Conservation (phyloP, 1,140 invertebrate genomes). For the Diabrotica undecimpunctata region DNA sequence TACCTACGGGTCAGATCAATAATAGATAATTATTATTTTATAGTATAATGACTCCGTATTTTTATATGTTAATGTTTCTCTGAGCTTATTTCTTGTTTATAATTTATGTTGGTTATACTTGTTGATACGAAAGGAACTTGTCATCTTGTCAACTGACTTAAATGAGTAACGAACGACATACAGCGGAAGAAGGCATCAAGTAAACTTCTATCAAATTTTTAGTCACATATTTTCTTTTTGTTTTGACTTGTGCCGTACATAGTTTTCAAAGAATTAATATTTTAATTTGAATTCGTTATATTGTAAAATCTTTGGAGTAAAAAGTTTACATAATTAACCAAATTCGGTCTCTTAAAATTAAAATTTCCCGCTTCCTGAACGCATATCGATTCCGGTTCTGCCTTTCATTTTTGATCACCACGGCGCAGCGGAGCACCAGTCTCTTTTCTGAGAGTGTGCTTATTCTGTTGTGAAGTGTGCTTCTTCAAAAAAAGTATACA, state of each 20-base stretch:
- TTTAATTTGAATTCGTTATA: conserved; percentile 10
- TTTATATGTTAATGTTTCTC: no score
- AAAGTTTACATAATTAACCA: neutral
- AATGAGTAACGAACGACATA: no score
- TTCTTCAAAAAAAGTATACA: conserved; percentile 15
- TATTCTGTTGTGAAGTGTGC: conserved; percentile 9
- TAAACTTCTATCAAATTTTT: conserved; percentile 8
- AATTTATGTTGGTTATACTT: no score
- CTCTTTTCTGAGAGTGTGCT: conserved; percentile 5
- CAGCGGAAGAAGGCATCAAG: neutral
- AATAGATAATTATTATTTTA: no score
- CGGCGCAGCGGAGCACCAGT: conserved; percentile 8
- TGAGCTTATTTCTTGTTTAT: no score
- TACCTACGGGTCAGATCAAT: no score
- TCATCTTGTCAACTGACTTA: no score
- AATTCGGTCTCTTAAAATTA: neutral
- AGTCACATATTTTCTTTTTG: conserved; percentile 15
- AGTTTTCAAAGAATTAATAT: conserved; percentile 7
- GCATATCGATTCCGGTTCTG: conserved; percentile 16
- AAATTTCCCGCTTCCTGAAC: conserved; percentile 14
- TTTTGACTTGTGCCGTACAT: conserved; percentile 5
- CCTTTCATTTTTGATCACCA: conserved; percentile 9
- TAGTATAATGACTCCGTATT: no score
- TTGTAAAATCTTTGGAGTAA: conserved; percentile 17
- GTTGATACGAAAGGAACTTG: no score